Base-by-base conservation (phyloP, 2,888 invertebrate genomes). In the Alcis repandata region DNA sequence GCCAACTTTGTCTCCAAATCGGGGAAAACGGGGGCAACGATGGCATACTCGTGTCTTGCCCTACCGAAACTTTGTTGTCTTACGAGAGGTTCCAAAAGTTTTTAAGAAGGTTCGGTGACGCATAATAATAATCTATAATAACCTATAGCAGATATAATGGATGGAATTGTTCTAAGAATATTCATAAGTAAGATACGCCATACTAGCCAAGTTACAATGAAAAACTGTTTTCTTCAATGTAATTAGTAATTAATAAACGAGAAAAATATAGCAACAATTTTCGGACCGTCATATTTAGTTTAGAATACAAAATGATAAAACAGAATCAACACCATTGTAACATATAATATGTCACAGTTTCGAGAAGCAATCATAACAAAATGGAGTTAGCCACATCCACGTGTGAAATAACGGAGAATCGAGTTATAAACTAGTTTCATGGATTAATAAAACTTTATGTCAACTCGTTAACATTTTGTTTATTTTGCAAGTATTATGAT, bases 61-160 rank as follows among this genome's bases (percentile, higher is more conserved):
- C 45, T 38, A 40, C 53, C 57, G 52, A 60, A 70, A 69, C 58
- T 72, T 72, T 73, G 69, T 70, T 73, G 69, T 71, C 57, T 70
- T 72, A 64, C 41, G 59, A 66, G 66, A 72, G 60, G 70, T 71
- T 48, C 43, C 38, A 40, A 67, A 68, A 75, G 59, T 70, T 63
- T 63, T 63, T 56, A 49, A 61, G 70, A 71, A 68, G 54, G 63
- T 69, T 58, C 45, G 56, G 53, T 59, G 61, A 46, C 22, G 57
- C 57, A 57, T 62, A 59, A 59, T 41, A 59, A 56, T 45, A 36
- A 56, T 32, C 27, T 19, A 19, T 45, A 19, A 36, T n/a, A 36
- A 10, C 15, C 1, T 8, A 10, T n/a, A 15, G 20, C 40, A n/a
- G 22, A 13, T 9, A 20, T 9, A 8, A 41, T 4, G 6, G n/a